These are phyloP conservation scores for Apamea anceps DNA, from an alignment of 2,888 invertebrate genomes.

Conservation along the genomic window DNA sequence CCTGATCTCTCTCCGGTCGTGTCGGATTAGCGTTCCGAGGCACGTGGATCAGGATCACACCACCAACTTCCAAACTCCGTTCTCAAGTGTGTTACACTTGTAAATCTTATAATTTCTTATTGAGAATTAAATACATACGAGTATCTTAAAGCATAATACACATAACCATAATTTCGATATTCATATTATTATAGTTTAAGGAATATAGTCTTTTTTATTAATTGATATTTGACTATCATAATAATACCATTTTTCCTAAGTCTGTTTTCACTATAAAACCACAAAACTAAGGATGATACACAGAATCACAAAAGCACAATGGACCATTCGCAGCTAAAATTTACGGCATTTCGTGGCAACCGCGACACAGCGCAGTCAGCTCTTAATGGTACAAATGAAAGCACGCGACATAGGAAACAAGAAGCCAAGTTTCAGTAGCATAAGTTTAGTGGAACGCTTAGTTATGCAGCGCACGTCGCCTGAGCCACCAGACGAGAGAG, in stretches of 20 bases:
- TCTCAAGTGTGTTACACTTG: neutral
- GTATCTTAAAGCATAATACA: neutral
- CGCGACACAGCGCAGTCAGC: conserved; percentile 61
- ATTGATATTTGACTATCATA: neutral
- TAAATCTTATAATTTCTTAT: neutral
- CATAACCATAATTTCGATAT: neutral
- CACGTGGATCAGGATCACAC: no score
- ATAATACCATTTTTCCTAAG: neutral
- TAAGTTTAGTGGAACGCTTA: conserved; percentile 76
- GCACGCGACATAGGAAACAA: conserved; percentile 73
- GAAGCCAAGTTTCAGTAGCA: conserved; percentile 74
- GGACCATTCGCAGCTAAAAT: conserved; percentile 61
- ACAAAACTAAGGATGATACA: conserved; percentile 21
- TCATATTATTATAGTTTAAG: neutral
- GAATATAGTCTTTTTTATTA: neutral
- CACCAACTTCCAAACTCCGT: neutral
- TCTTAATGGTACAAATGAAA: conserved; percentile 77
- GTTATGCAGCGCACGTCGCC: conserved; percentile 75
- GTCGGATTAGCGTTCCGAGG: no score
- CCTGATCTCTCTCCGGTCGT: no score
- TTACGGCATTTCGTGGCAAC: conserved; percentile 62
- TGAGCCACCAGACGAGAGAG: conserved; percentile 66
- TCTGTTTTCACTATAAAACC: conserved; percentile 13
- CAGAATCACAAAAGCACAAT: conserved; percentile 51
- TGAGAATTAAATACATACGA: neutral